phyloP scores from a whole-genome alignment of 2,113 vertebrate species.

The Tapirus terrestris region DNA sequence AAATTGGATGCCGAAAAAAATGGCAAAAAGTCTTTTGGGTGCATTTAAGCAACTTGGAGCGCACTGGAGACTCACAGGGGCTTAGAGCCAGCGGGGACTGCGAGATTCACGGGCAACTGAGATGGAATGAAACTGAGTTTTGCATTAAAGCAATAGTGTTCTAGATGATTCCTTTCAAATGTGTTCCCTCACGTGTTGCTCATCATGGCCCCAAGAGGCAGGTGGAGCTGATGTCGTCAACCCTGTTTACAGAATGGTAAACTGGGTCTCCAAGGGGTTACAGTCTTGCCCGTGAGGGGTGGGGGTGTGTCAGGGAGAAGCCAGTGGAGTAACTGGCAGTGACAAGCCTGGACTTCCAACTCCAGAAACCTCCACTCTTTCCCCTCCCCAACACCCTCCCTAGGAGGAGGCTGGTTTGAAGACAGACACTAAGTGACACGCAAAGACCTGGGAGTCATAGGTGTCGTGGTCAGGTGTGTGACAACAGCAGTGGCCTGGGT shows the following conservation, averaged over 20 bases:
- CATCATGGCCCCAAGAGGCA: background rate
- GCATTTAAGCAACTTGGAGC: background rate
- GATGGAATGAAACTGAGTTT: accelerated
- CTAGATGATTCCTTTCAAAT: background rate
- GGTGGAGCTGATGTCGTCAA: accelerated
- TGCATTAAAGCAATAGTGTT: accelerated
- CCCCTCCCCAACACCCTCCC: accelerated
- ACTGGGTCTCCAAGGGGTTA: background rate
- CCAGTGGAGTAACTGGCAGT: background rate
- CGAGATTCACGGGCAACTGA: accelerated
- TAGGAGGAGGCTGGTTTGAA: background rate
- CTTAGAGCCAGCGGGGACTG: accelerated
- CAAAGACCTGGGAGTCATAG: background rate
- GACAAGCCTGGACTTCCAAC: background rate
- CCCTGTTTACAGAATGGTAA: background rate
- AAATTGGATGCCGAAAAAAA: accelerated
- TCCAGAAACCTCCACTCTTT: background rate
- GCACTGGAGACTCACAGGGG: accelerated
- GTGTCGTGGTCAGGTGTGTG: accelerated
- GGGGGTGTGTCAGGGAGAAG: too few relatives aligned
- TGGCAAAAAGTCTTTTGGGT: background rate
- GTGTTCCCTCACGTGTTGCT: accelerated
- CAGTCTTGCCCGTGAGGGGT: accelerated
- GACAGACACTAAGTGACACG: accelerated
- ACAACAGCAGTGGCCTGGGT: background rate